Conservation (phyloP, 2,797 vertebrate species). For the Crypturellus tataupa region DNA sequence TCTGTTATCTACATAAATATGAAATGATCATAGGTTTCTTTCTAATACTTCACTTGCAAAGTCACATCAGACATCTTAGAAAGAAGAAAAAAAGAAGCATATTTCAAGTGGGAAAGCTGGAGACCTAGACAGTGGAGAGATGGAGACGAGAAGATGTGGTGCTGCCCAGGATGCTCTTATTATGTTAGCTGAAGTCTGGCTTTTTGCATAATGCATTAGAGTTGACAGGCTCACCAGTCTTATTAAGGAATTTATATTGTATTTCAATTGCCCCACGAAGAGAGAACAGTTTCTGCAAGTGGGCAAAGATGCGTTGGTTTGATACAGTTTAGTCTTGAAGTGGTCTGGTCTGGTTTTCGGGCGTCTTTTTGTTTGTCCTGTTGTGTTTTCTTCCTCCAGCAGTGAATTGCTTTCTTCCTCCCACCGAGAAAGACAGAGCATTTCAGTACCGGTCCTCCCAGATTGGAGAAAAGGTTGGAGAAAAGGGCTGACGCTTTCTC, state of each 20-base stretch:
- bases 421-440: neutral
- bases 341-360: neutral
- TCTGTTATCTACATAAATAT: neutral
- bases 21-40: neutral
- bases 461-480: too few relatives aligned
- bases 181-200: constrained; percentile 14
- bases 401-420: neutral
- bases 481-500: neutral
- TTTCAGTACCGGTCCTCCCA: neutral
- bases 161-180: neutral
- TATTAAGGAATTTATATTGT: neutral
- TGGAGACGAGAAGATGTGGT: neutral
- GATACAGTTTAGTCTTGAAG: neutral
- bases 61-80: neutral
- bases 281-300: neutral
- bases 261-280: neutral
- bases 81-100: neutral
- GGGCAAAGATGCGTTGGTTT: neutral
- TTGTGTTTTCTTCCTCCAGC: neutral
- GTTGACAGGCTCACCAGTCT: constrained; percentile 6
- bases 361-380: neutral
- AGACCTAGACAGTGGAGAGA: neutral
- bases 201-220: neutral
- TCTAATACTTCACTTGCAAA: neutral
- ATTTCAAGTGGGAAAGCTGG: neutral